These are phyloP conservation scores for Meiosimyza decipiens DNA, from an alignment of 2,888 invertebrate species.

Conservation along the genomic window DNA sequence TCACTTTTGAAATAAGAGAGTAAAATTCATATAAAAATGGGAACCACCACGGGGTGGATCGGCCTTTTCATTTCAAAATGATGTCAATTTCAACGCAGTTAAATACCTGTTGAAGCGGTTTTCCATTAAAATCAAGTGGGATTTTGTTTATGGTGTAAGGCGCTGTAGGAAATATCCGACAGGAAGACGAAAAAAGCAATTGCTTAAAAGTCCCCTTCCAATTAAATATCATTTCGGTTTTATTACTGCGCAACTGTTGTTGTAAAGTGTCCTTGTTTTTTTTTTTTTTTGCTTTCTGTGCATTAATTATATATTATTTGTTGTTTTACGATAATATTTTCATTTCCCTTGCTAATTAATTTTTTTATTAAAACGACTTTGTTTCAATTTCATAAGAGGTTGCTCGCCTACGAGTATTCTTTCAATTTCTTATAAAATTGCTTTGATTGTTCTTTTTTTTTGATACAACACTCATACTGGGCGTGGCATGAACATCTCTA, in stretches of 20 bases:
- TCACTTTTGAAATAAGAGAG: too few relatives aligned
- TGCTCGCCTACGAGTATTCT: neutral
- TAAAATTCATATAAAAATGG: too few relatives aligned
- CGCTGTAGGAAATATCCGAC: neutral
- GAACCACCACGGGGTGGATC: too few relatives aligned
- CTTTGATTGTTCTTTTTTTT: neutral
- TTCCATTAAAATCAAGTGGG: neutral
- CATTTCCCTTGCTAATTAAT: too few relatives aligned
- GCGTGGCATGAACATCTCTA: constrained; percentile 20
- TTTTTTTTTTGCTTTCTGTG: too few relatives aligned
- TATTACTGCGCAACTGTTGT: neutral
- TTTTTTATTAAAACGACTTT: too few relatives aligned
- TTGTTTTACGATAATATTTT: too few relatives aligned
- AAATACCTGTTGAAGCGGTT: constrained; percentile 31
- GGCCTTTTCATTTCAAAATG: constrained; percentile 9
- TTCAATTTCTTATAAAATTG: neutral
- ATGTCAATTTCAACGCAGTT: constrained; percentile 10
- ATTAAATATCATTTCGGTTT: neutral
- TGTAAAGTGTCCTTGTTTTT: too few relatives aligned
- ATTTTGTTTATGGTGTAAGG: neutral
- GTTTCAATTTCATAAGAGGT: neutral
- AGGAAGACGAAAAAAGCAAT: neutral
- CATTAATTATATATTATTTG: too few relatives aligned
- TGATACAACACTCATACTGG: neutral
- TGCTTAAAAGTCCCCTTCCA: constrained; percentile 4